phyloP scores from a whole-genome alignment of 2,888 invertebrate genomes.

The Melanophora roralis region DNA sequence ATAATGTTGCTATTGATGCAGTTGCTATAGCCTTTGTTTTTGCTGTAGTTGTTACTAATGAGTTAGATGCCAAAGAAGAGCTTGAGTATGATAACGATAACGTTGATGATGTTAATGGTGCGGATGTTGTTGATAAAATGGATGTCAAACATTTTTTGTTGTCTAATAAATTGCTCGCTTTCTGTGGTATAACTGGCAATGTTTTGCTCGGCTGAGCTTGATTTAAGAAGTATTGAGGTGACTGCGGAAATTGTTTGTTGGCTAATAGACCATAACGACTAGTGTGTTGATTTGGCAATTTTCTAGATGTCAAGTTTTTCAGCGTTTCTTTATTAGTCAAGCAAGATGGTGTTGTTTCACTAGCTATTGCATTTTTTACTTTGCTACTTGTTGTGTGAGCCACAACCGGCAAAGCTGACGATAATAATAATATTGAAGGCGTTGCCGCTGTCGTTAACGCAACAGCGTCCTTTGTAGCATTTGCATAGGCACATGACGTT shows the following conservation, averaged over 20 bases:
- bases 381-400: conserved; percentile 14
- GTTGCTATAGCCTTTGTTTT: neutral
- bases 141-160: conserved; percentile 21
- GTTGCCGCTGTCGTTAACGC: conserved; percentile 29
- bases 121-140: conserved; percentile 33
- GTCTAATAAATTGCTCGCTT: conserved; percentile 30
- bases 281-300: conserved; percentile 66
- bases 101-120: conserved; percentile 28
- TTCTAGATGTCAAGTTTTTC: conserved; percentile 57
- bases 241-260: conserved; percentile 44
- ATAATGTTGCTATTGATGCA: neutral
- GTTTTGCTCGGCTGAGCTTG: conserved; percentile 15
- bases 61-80: neutral
- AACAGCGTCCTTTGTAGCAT: conserved; percentile 16
- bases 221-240: conserved; percentile 21
- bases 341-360: conserved; percentile 31
- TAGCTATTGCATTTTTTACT: neutral
- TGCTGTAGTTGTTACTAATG: neutral
- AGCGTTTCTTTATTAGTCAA: conserved; percentile 3
- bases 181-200: conserved; percentile 23
- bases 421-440: conserved; percentile 42
- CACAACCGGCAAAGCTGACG: conserved; percentile 46
- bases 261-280: neutral
- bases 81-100: conserved; percentile 19
- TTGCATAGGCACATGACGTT: conserved; percentile 37